These are phyloP conservation scores for Scortum barcoo DNA, from an alignment of 2,113 vertebrate genomes.

Conservation along the genomic window DNA sequence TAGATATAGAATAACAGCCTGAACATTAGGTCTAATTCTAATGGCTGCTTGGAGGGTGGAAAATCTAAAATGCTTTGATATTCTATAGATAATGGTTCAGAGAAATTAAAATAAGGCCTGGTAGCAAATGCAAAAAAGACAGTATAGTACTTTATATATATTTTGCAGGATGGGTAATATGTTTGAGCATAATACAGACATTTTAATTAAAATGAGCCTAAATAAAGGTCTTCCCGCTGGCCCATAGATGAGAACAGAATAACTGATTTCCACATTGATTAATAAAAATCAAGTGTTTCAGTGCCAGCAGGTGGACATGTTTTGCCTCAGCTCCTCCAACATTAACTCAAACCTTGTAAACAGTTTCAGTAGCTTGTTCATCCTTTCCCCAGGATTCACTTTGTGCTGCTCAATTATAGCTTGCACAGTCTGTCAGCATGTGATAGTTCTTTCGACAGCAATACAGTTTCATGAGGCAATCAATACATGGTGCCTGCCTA, in stretches of 20 bases:
- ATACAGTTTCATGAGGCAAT: conserved; percentile 44
- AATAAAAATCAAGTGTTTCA: neutral
- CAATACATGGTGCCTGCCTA: conserved; percentile 33
- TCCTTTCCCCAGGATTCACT: conserved; percentile 31
- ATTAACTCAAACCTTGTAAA: conserved; percentile 41
- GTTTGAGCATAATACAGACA: neutral
- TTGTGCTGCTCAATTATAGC: conserved; percentile 41
- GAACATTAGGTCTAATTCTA: no score
- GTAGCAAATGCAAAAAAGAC: neutral
- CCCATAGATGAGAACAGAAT: neutral
- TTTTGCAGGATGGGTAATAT: neutral
- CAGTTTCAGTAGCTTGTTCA: conserved; percentile 37
- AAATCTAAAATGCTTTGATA: no score
- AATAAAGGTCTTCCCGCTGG: neutral
- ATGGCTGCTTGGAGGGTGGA: no score
- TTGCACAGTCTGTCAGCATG: conserved; percentile 43
- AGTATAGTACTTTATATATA: neutral
- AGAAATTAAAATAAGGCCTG: neutral
- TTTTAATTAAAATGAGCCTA: neutral
- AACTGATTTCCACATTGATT: conserved; percentile 13
- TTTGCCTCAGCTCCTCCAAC: conserved; percentile 29
- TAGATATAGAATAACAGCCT: no score
- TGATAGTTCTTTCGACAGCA: conserved; percentile 29
- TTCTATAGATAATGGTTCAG: neutral
- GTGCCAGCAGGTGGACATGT: conserved; percentile 15